phyloP scores from a whole-genome alignment of 2,888 invertebrate genomes.

The Ormyrus labotus region DNA sequence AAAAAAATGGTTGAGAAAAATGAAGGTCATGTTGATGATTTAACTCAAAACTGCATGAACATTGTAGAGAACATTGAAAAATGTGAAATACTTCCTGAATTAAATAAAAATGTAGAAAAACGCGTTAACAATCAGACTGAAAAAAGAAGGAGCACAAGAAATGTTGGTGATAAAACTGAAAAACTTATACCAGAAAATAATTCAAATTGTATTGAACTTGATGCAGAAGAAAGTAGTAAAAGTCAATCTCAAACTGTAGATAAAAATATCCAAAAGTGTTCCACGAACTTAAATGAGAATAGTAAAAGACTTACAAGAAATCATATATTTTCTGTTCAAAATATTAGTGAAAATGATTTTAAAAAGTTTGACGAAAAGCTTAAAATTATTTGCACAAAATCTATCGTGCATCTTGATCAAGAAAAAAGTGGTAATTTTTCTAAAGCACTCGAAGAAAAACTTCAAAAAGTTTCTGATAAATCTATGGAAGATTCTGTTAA shows the following conservation, averaged over 20 bases:
- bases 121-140: conserved; percentile 29
- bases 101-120: conserved; percentile 23
- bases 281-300: conserved; percentile 15
- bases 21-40: conserved; percentile 12
- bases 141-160: conserved; percentile 28
- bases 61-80: conserved; percentile 29
- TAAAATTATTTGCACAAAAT: conserved; percentile 6
- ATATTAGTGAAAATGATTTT: conserved; percentile 24
- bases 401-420: background rate
- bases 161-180: conserved; percentile 1
- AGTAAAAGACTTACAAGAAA: conserved; percentile 21
- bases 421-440: conserved; percentile 6
- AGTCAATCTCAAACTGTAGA: conserved; percentile 26
- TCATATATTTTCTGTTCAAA: conserved; percentile 15
- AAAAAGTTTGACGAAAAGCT: conserved; percentile 27
- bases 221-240: conserved; percentile 21
- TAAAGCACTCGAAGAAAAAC: conserved; percentile 23
- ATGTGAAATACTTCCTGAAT: conserved; percentile 25
- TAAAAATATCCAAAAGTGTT: conserved; percentile 31
- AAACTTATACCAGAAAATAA: conserved; percentile 25
- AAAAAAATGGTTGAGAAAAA: conserved; percentile 19
- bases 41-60: conserved; percentile 16
- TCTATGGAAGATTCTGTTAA: conserved; percentile 1
- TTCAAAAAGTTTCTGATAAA: conserved; percentile 8
- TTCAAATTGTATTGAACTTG: conserved; percentile 1